Evolutionary conservation across 2,113 vertebrate species (phyloP), one percentile per base, ranked within the genome.

Genomic region (Halcyon malimbica): DNA sequence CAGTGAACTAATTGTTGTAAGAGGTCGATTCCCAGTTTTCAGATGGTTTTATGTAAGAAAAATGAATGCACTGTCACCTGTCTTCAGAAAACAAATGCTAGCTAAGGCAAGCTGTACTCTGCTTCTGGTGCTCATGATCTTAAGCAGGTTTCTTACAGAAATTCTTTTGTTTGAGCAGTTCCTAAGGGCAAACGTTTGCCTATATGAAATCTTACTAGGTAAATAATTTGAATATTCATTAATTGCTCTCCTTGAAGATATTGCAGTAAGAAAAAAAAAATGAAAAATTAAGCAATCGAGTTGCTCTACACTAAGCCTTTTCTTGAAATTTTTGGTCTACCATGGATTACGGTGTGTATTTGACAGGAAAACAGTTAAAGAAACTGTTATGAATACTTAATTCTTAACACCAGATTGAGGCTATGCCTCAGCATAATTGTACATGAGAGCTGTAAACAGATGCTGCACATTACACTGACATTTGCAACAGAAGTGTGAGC

Each of bases 221-320:
- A 96, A 97, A 96, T 95, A 95, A 92, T 96, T 94, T 96, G 51
- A 97, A 95, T 96, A 89, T 96, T 89, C 59, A 70, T 16, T 93
- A 87, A 48, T 78, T 90, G 12, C 4, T 53, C 25, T 15, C 33
- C 60, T 91, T 95, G 83, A 93, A 35, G 11, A 94, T 89, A 83
- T 63, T 84, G 31, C 11, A 63, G 25, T 41, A 53, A 77, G 7
- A 93, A 41, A 51, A 37, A 54, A 51, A 37, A 24, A 26, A 39
- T 5, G 37, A 35, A 46, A 86, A 86, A 75, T n/a, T 4, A 92
- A 93, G 10, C 51, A 89, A 93, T 17, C 19, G 74, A 39, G 2
- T 37, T 81, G 54, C 44, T 94, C 31, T 82, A 62, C 56, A 85
- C 70, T 79, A 93, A 85, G 4, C 6, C 31, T 50, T 95, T 95